These are phyloP conservation scores for Salvator merianae DNA, from an alignment of 2,113 vertebrate species.

Conservation along the genomic window DNA sequence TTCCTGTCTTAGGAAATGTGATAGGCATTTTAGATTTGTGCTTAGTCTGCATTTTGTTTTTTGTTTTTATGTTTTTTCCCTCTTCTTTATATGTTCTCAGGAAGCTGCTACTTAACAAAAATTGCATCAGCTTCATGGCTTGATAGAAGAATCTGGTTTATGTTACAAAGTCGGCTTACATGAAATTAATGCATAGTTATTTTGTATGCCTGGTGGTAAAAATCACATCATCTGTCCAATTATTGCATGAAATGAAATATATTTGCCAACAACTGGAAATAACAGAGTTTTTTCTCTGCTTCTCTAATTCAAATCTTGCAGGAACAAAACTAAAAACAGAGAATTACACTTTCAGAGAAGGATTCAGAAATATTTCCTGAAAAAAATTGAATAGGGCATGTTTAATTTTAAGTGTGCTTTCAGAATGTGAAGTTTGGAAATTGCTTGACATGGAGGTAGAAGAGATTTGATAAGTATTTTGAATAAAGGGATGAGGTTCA, in stretches of 20 bases:
- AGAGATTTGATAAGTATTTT: not conserved
- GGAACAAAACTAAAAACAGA: no score
- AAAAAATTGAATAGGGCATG: not conserved
- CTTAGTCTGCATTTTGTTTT: constrained; percentile 9
- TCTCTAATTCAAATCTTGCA: no score
- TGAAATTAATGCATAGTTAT: not conserved
- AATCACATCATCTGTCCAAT: constrained; percentile 3
- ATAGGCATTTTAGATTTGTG: constrained; percentile 55
- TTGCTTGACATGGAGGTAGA: not conserved
- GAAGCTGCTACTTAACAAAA: constrained; percentile 47
- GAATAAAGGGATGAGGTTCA: not conserved
- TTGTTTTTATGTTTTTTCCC: not conserved
- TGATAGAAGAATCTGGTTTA: constrained; percentile 35
- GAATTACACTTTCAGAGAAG: not conserved
- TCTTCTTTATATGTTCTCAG: constrained; percentile 1
- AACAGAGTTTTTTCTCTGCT: not conserved
- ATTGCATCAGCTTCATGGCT: not conserved
- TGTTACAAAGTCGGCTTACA: constrained; percentile 12
- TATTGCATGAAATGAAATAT: constrained; percentile 7
- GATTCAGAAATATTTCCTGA: not conserved
- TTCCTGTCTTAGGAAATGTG: constrained; percentile 58
- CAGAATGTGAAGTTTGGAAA: no score
- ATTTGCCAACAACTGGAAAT: constrained; percentile 23
- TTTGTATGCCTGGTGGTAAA: constrained; percentile 9
- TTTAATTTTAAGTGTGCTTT: not conserved